A percentile compares a stretch with the other conserved stretches of the same genome.
Evolutionary conservation across 2,113 vertebrate genomes (phyloP).

Genomic region (Candoia aspera): DNA sequence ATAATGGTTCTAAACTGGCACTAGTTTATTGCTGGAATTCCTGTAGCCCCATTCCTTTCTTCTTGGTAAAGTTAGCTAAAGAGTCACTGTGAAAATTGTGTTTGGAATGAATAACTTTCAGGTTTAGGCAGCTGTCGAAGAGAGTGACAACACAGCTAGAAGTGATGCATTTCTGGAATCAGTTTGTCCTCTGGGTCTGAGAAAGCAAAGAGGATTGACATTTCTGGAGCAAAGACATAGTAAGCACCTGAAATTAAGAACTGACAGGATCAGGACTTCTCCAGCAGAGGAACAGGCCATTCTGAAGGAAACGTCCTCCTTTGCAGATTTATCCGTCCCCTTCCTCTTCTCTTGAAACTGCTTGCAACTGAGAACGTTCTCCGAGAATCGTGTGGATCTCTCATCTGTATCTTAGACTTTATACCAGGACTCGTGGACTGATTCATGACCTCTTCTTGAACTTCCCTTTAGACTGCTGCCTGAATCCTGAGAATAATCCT

Average conservation of each 20-base stretch:
- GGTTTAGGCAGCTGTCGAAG: neutral
- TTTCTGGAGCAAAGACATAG: neutral
- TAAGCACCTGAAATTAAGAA: neutral
- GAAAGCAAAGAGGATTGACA: neutral
- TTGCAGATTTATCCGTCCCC: neutral
- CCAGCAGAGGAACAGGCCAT: neutral
- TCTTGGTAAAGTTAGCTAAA: neutral
- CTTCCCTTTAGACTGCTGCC: neutral
- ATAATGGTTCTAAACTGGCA: neutral
- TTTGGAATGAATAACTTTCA: neutral
- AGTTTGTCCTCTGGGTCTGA: neutral
- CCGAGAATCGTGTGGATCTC: neutral
- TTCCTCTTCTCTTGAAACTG: neutral
- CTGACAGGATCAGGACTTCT: neutral
- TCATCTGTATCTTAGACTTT: neutral
- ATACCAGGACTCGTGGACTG: neutral
- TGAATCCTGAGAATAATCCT: no score
- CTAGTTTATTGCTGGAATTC: neutral
- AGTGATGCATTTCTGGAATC: neutral
- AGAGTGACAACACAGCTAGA: neutral
- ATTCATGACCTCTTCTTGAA: neutral
- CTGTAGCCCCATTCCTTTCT: neutral
- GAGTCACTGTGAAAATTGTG: neutral
- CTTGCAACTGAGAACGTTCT: neutral
- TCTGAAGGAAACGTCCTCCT: neutral